Evolutionary conservation across 1,140 invertebrate genomes (phyloP).

Genomic region (Eurosta solidaginis): DNA sequence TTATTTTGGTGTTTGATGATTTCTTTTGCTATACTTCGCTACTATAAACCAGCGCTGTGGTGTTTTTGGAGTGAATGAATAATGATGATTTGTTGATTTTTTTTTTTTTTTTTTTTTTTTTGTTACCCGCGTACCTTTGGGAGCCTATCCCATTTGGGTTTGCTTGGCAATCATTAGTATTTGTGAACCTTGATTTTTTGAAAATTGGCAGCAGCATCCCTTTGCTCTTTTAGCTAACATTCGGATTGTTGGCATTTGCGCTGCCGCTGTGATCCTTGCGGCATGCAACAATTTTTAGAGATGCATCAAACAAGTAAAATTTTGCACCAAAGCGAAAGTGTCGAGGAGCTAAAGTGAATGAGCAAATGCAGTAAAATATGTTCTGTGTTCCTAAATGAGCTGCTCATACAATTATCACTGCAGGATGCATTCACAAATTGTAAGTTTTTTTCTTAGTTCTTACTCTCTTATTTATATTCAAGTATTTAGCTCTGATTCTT

Average conservation of each 20-base stretch:
- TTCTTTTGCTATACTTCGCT: background rate
- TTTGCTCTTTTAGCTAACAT: background rate
- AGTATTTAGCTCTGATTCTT: background rate
- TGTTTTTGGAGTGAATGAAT: background rate
- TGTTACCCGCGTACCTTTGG: background rate
- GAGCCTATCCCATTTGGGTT: background rate
- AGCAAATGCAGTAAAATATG: background rate
- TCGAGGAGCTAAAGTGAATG: background rate
- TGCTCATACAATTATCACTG: constrained; percentile 12
- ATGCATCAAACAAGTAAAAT: background rate
- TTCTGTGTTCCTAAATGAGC: background rate
- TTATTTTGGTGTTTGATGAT: background rate
- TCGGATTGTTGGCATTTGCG: background rate
- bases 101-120: no score
- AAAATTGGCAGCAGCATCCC: background rate
- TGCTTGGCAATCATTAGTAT: background rate
- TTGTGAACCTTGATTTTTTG: background rate
- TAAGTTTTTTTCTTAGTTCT: background rate
- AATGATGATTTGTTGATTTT: no score
- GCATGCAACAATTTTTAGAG: constrained; percentile 10
- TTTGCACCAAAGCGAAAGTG: background rate
- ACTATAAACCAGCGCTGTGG: background rate
- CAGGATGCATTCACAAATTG: background rate
- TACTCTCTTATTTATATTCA: background rate
- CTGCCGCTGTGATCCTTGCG: constrained; percentile 1